Conservation (phyloP, 2,113 vertebrate genomes). For the Baryphthengus martii region DNA sequence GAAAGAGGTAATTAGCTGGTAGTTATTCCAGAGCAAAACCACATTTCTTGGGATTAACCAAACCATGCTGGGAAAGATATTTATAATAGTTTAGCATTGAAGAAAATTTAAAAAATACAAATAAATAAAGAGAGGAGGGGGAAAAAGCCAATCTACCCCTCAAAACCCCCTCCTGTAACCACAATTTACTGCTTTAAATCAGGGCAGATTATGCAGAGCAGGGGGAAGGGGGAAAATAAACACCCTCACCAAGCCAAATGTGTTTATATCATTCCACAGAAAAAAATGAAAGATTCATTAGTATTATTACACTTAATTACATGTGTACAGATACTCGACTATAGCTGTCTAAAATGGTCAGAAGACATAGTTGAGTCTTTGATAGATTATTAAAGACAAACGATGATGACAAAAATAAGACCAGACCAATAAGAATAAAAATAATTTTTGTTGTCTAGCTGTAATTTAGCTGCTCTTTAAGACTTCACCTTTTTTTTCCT, state of each 20-base stretch:
- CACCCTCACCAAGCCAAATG: background rate
- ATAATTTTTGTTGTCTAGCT: background rate
- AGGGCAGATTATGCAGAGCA: background rate
- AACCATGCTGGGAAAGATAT: background rate
- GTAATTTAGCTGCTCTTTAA: background rate
- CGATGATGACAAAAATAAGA: background rate
- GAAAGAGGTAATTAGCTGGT: constrained; percentile 37
- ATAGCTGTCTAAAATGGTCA: background rate
- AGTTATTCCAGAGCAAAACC: constrained; percentile 9
- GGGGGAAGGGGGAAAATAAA: background rate
- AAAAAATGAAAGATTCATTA: background rate
- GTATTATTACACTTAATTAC: background rate
- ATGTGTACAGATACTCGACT: constrained; percentile 10
- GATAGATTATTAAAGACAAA: background rate
- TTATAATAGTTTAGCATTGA: background rate
- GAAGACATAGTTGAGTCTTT: background rate
- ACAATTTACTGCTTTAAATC: background rate
- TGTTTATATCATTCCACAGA: background rate
- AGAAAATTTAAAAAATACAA: background rate
- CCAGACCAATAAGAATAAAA: background rate
- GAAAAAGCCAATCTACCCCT: background rate
- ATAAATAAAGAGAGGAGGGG: accelerated
- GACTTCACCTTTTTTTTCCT: background rate
- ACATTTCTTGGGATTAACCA: background rate
- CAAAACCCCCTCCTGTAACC: background rate